Conservation (phyloP, 2,113 vertebrate species). For the Lethenteron camtschaticum region DNA sequence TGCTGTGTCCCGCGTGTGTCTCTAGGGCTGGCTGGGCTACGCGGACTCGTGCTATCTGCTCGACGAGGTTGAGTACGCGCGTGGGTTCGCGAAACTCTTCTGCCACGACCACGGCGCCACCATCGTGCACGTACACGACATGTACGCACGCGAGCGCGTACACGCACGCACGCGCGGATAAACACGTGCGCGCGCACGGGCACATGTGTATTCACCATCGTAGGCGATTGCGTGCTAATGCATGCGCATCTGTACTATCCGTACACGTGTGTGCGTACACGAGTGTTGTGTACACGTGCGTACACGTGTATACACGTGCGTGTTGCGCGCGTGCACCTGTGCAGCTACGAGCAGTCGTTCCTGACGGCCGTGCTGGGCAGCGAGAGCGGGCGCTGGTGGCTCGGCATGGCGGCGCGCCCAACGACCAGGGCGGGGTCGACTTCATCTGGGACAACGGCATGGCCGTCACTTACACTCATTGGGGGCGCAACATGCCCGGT, state of each 20-base stretch:
- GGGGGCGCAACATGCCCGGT: slow-evolving; percentile 32
- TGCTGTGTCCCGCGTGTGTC: neutral
- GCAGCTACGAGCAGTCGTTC: slow-evolving; percentile 33
- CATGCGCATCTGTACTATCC: too few species aligned
- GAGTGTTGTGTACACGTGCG: too few species aligned
- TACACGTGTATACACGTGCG: too few species aligned
- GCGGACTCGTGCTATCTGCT: slow-evolving; percentile 33
- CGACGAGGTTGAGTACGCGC: slow-evolving; percentile 21
- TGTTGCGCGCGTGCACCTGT: neutral
- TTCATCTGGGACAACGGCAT: slow-evolving; percentile 27
- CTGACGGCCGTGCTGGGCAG: slow-evolving; percentile 22
- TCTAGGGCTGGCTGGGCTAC: slow-evolving; percentile 32
- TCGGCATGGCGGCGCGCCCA: slow-evolving; percentile 23
- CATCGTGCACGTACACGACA: slow-evolving; percentile 27
- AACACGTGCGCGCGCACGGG: too few species aligned
- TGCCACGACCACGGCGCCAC: slow-evolving; percentile 17
- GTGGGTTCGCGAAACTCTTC: slow-evolving; percentile 24
- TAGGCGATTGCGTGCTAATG: too few species aligned
- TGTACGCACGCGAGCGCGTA: slow-evolving; percentile 17
- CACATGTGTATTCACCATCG: too few species aligned
- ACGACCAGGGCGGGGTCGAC: slow-evolving; percentile 20
- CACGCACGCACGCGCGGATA: too few species aligned
- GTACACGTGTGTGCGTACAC: too few species aligned
- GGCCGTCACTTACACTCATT: slow-evolving; percentile 27
- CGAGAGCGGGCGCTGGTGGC: slow-evolving; percentile 27